These are phyloP conservation scores for Todiramphus chloris DNA, from an alignment of 2,113 vertebrate genomes.

Conservation along the genomic window DNA sequence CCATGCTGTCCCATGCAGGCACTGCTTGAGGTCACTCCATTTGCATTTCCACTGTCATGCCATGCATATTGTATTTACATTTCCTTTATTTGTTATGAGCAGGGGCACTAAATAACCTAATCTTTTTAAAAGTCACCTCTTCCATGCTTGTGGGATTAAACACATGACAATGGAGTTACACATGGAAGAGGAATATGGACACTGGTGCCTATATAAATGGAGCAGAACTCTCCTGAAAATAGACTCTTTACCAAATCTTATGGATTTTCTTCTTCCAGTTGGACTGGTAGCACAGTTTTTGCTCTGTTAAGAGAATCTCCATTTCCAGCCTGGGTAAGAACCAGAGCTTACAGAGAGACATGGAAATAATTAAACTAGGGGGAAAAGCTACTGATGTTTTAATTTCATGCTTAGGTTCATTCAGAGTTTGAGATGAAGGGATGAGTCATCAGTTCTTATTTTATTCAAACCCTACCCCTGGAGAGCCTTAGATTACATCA, in stretches of 20 bases:
- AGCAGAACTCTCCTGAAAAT: not conserved
- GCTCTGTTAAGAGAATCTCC: not conserved
- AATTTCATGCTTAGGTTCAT: conserved; percentile 48
- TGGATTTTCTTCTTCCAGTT: not conserved
- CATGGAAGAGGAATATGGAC: not conserved
- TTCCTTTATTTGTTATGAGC: not conserved
- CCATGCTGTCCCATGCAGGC: fast-evolving
- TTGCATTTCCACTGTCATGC: not conserved
- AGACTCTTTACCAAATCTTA: not conserved
- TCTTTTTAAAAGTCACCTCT: not conserved
- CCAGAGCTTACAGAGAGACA: not conserved
- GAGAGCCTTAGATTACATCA: not conserved
- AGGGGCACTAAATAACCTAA: not conserved
- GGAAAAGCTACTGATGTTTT: not conserved
- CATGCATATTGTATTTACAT: not conserved
- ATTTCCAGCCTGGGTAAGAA: not conserved
- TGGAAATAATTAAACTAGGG: conserved; percentile 47
- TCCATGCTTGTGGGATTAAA: not conserved
- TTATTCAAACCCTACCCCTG: not conserved
- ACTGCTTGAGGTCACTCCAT: not conserved
- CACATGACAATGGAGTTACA: not conserved
- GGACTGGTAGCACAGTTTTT: not conserved
- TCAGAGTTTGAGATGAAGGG: conserved; percentile 30
- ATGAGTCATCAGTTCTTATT: conserved; percentile 31
- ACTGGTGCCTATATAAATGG: not conserved